A percentile compares a stretch with the other conserved stretches of the same genome.
Conservation (phyloP, 2,113 vertebrate genomes). For the Trichechus manatus region DNA sequence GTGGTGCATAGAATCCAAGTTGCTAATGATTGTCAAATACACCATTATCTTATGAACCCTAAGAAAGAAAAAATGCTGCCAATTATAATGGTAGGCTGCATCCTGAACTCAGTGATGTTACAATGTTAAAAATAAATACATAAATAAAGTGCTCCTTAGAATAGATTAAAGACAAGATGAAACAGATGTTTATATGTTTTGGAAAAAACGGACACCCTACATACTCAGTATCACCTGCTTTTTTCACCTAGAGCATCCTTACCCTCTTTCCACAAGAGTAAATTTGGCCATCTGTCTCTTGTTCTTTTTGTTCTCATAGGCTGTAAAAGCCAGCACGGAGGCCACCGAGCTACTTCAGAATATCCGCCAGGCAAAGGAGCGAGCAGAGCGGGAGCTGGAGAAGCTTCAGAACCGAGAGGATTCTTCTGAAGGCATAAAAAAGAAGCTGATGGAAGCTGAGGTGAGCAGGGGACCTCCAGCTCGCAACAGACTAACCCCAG, state of each 20-base stretch:
- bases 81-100: background rate
- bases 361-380: conserved; percentile 95
- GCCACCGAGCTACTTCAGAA: conserved; percentile 97
- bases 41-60: background rate
- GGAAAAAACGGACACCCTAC: background rate
- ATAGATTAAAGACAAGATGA: background rate
- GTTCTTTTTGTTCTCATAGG: conserved; percentile 84
- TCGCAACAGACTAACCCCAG: background rate
- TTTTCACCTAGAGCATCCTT: background rate
- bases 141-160: background rate
- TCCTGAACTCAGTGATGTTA: conserved; percentile 6
- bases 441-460: conserved; percentile 96
- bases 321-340: conserved; percentile 95
- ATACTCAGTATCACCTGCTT: background rate
- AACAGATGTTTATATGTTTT: background rate
- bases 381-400: conserved; percentile 96
- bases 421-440: conserved; percentile 96
- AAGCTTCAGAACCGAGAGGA: conserved; percentile 95
- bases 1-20: background rate
- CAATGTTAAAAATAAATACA: background rate
- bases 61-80: background rate
- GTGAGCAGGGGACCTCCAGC: conserved; percentile 84
- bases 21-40: background rate
- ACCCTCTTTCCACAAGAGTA: background rate
- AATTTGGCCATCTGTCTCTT: background rate